phyloP scores from a whole-genome alignment of 1,140 invertebrate species.

The Saccostrea echinata region DNA sequence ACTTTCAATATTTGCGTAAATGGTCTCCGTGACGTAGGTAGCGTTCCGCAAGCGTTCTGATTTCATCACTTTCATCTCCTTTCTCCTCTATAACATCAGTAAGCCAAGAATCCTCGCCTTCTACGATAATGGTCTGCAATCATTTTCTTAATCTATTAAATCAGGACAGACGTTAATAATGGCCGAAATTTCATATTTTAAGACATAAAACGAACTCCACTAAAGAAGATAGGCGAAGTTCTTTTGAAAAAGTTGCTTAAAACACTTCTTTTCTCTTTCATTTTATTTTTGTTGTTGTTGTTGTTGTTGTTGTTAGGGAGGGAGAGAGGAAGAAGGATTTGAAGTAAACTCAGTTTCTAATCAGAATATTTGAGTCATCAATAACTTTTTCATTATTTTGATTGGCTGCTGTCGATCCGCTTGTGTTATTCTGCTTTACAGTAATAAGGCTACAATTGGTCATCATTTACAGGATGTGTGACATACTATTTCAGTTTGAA shows the following conservation, averaged over 20 bases:
- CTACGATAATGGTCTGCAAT: not conserved
- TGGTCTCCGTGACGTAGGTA: not conserved
- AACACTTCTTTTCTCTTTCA: not conserved
- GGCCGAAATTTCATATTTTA: not conserved
- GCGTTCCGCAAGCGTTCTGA: not conserved
- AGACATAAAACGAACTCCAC: not conserved
- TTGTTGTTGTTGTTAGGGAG: too few species aligned
- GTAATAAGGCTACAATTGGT: too few species aligned
- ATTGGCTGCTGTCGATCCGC: not conserved
- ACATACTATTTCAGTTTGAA: too few species aligned
- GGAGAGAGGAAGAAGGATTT: not conserved
- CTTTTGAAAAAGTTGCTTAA: not conserved
- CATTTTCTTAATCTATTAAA: not conserved
- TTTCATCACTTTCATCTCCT: not conserved
- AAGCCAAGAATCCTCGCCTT: not conserved
- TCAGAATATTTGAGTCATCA: not conserved
- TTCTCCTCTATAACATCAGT: too few species aligned
- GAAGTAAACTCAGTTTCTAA: not conserved
- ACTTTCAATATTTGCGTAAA: constrained; percentile 6
- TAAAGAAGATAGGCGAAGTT: not conserved
- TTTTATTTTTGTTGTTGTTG: too few species aligned
- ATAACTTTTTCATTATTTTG: not conserved
- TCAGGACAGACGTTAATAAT: not conserved
- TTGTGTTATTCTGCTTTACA: too few species aligned
- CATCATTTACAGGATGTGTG: too few species aligned